Percentiles rank a stretch among this genome's conserved stretches.
These are phyloP conservation scores for Thomomys bottae DNA, from an alignment of 2,113 vertebrate species.

Conservation along the genomic window DNA sequence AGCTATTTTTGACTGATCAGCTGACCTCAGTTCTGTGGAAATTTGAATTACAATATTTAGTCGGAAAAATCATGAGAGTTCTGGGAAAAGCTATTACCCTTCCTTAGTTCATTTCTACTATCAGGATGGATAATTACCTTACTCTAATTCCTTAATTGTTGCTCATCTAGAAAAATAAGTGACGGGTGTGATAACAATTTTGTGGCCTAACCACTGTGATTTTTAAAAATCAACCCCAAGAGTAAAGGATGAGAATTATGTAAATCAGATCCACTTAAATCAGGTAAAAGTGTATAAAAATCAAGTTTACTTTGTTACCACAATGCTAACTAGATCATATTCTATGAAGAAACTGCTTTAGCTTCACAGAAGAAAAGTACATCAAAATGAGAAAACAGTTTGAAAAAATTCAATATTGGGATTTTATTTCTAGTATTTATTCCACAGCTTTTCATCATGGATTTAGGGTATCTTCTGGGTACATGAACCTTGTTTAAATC, in stretches of 20 bases:
- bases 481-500: constrained; percentile 32
- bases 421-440: constrained; percentile 48
- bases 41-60: constrained; percentile 71
- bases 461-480: not conserved
- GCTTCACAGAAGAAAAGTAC: constrained; percentile 25
- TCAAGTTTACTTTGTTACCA: constrained; percentile 34
- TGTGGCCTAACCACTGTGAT: not conserved
- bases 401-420: not conserved
- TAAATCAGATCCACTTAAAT: constrained; percentile 33
- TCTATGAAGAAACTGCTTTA: constrained; percentile 13
- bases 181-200: not conserved
- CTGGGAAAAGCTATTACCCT: constrained; percentile 61
- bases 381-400: constrained; percentile 59
- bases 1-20: constrained; percentile 57
- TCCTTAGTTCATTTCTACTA: constrained; percentile 61
- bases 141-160: constrained; percentile 59
- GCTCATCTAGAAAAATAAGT: not conserved
- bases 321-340: constrained; percentile 1
- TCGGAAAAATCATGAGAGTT: constrained; percentile 57
- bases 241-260: constrained; percentile 34
- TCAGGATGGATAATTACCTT: constrained; percentile 54
- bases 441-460: constrained; percentile 44
- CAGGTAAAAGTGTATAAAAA: constrained; percentile 34
- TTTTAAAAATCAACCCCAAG: constrained; percentile 46
- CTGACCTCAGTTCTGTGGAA: constrained; percentile 57